A percentile compares a stretch with the other conserved stretches of the same genome.
phyloP scores from a whole-genome alignment of 2,888 invertebrate genomes.

The Amblyteles armatorius region DNA sequence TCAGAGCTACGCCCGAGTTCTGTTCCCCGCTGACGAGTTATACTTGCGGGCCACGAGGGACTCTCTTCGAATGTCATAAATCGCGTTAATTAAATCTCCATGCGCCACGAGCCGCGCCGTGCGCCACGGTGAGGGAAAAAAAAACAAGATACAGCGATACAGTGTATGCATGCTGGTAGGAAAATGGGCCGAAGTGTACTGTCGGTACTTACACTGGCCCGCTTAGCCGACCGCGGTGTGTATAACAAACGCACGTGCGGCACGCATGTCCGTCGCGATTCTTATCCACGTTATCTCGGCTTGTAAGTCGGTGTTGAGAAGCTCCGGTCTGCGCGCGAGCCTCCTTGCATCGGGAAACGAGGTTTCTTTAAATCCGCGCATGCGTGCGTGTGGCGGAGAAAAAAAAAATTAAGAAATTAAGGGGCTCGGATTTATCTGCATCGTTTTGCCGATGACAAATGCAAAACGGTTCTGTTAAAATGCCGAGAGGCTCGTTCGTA shows the following conservation, averaged over 20 bases:
- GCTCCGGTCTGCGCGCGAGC: slow-evolving; percentile 72
- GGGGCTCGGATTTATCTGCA: background rate
- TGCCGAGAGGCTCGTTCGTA: slow-evolving; percentile 18
- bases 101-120: slow-evolving; percentile 44
- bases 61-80: slow-evolving; percentile 73
- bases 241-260: slow-evolving; percentile 80
- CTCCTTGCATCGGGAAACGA: slow-evolving; percentile 35
- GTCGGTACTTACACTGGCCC: slow-evolving; percentile 33
- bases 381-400: background rate
- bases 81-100: slow-evolving; percentile 79
- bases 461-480: slow-evolving; percentile 50
- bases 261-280: slow-evolving; percentile 81
- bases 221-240: slow-evolving; percentile 36
- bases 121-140: background rate
- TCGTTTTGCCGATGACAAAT: slow-evolving; percentile 55
- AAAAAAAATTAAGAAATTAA: background rate
- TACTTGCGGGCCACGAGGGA: slow-evolving; percentile 57
- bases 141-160: background rate
- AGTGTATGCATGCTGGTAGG: background rate
- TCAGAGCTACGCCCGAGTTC: slow-evolving; percentile 18
- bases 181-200: slow-evolving; percentile 24
- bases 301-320: slow-evolving; percentile 79
- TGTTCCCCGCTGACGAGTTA: slow-evolving; percentile 64
- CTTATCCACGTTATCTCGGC: slow-evolving; percentile 80
- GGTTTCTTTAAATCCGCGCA: background rate